Conservation (phyloP, 2,113 vertebrate species). For the Pardalotus punctatus region DNA sequence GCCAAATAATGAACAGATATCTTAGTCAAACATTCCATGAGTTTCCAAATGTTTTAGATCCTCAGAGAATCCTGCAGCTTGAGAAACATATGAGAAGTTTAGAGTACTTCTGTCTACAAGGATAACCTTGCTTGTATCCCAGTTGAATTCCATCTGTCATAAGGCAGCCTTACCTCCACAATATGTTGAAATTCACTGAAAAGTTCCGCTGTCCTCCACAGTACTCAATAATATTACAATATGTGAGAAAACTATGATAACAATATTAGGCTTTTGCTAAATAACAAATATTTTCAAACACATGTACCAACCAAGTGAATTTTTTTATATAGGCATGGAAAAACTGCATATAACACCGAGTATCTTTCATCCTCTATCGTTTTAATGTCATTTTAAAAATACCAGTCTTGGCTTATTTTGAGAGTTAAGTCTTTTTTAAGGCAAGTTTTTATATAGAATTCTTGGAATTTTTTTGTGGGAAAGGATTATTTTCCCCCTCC, state of each 20-base stretch:
- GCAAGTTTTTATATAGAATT: fast-evolving
- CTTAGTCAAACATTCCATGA: slow-evolving; percentile 27
- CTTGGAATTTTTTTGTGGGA: not conserved
- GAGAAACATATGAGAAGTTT: slow-evolving; percentile 65
- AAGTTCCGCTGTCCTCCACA: not conserved
- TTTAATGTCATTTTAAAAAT: not conserved
- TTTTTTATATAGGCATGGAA: not conserved
- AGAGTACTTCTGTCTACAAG: slow-evolving; percentile 36
- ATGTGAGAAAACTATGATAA: not conserved
- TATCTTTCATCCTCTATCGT: not conserved
- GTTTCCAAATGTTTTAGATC: slow-evolving; percentile 64
- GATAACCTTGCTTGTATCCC: slow-evolving; percentile 37
- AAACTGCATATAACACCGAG: not conserved
- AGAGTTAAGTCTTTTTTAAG: not conserved
- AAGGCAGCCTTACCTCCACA: slow-evolving; percentile 5
- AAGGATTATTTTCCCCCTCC: not conserved
- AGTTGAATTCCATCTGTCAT: slow-evolving; percentile 57
- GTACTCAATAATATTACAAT: not conserved
- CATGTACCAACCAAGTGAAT: fast-evolving
- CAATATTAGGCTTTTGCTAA: not conserved
- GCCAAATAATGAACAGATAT: slow-evolving; percentile 52
- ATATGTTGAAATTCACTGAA: not conserved
- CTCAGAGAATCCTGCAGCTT: slow-evolving; percentile 57
- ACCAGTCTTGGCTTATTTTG: not conserved
- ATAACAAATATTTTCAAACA: not conserved